Evolutionary conservation across 2,797 vertebrate species (phyloP), one percentile per base, ranked within the genome.

Genomic region (Lates japonicus): DNA sequence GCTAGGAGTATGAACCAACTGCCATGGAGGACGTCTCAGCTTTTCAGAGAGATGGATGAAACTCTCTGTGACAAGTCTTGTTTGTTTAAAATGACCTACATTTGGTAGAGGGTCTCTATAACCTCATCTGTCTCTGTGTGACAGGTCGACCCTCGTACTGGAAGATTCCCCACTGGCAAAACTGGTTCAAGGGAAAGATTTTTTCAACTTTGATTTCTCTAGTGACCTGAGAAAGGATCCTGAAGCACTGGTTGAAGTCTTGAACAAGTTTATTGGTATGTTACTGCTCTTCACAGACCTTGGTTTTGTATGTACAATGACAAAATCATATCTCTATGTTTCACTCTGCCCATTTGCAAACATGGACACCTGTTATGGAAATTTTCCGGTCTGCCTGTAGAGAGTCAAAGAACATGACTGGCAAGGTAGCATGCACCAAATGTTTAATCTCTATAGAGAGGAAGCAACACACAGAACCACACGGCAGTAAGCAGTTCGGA

Each of bases 191-290:
- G 80, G 57, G 1, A 48, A 19, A 7, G 74, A 81, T 1, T 25
- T 76, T 55, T 55, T 92, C 10, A 83, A 69, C 13, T 25, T 78
- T 1, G 1, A 46, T 11, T 72, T 90, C 25, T 52, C 81, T 20
- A 55, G 44, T 2, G 31, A 90, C 37, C 46, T 84, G 7, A 66
- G 0, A 5, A 31, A 25, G 14, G 71, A 89, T 46, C 55, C 88
- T 14, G 57, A 70, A 14, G 11, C 42, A n/a, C 16, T 95, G 39
- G 10, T 92, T 20, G 8, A 83, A 0, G 2, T 86, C 13, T 81
- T 93, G 87, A 84, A 80, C 29, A 81, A 11, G 9, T 70, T 95
- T 46, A 46, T 94, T 22, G 93, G 95, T 96, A 88, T 20, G 91
- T 80, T 37, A 25, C n/a, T 22, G 16, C 51, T 35, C 7, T 51